Evolutionary conservation across 2,888 invertebrate species (phyloP), one percentile per base, ranked within the genome.

Genomic region (Octodonta nipae): DNA sequence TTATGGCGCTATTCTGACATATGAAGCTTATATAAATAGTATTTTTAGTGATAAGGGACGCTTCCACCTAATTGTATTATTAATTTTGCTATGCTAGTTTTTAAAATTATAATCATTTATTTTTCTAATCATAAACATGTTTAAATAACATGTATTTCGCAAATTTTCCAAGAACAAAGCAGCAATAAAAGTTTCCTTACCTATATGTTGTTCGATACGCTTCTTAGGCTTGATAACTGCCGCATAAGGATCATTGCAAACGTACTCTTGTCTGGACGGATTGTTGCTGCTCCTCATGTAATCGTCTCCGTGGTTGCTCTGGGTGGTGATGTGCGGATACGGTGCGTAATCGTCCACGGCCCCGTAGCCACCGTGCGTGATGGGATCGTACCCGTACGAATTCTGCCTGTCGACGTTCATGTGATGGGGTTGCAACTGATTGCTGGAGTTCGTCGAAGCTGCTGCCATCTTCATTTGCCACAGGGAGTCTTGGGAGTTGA

Each of bases 401-500:
- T 42, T 37, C 15, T 40, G 42, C 11, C 42, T 28, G 22, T 42
- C 45, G 11, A 45, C 43, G 22, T 39, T 37, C 32, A 37, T 39
- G 24, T 41, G 39, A 26, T 42, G 39, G 35, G 68, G 68, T 33
- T 57, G 60, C 40, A 70, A 55, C 39, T 68, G 64, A 54, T 73
- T 75, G 32, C 73, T 75, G 32, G 75, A 75, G 45, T 73, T 73
- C 50, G 75, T 78, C 7, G 72, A 69, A 2, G 70, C 73, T n/a
- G 80, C 82, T 1, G 81, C 82, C 73, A 82, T 82, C 64, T 89
- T 89, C 73, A 88, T 81, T 64, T 88, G 88, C 89, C 91, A 88
- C 52, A 91, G 65, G 22, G 89, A 89, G 61, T 89, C 88, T 62
- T 89, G 89, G 3, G 88, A 89, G 66, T 91, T 88, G 35, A 89